phyloP scores from a whole-genome alignment of 2,888 invertebrate genomes.

The Nomada flava region DNA sequence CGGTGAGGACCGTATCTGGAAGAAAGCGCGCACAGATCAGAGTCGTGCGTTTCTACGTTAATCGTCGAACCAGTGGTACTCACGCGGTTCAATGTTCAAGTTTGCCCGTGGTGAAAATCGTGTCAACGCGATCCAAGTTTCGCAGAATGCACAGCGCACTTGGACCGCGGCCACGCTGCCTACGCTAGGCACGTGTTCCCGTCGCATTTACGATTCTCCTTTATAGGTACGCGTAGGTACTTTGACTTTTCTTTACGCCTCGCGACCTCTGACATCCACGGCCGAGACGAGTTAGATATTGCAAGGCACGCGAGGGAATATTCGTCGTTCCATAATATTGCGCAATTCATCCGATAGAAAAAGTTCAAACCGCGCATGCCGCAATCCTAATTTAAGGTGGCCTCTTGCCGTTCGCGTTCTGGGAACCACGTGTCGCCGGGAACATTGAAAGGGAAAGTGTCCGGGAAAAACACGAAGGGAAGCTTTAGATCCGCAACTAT shows the following conservation, averaged over 20 bases:
- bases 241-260: conserved; percentile 10
- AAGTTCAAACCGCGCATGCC: conserved; percentile 15
- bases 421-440: neutral
- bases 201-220: neutral
- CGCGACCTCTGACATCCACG: conserved; percentile 27
- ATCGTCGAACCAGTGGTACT: conserved; percentile 17
- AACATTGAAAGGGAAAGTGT: conserved; percentile 23
- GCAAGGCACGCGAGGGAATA: conserved; percentile 19
- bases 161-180: neutral
- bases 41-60: conserved; percentile 20
- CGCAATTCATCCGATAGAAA: conserved; percentile 17
- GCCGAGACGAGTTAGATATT: neutral
- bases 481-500: no score
- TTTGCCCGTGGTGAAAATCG: neutral
- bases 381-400: conserved; percentile 25
- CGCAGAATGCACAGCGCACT: neutral
- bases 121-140: neutral
- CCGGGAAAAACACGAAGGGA: no score
- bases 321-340: conserved; percentile 24
- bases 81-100: neutral
- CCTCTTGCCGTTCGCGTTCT: neutral
- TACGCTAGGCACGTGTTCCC: neutral
- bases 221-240: neutral
- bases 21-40: conserved; percentile 55
- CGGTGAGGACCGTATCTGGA: conserved; percentile 48